Conservation (phyloP, 2,888 invertebrate species). For the Rhagophthalmus giganteus region DNA sequence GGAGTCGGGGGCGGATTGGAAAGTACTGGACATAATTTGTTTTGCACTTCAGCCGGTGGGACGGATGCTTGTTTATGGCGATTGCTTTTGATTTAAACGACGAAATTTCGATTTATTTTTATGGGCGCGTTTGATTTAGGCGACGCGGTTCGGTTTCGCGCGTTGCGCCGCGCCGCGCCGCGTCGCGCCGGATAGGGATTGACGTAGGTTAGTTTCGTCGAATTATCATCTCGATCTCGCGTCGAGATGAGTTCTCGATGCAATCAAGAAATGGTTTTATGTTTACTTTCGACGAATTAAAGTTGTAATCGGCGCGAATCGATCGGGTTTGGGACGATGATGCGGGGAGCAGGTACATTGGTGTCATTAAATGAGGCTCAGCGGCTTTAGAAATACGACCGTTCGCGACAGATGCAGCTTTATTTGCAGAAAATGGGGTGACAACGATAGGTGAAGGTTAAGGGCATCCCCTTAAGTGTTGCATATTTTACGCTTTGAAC, state of each 20-base stretch:
- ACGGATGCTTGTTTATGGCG: slow-evolving; percentile 17
- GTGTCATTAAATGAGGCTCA: too few species aligned
- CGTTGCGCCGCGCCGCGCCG: neutral
- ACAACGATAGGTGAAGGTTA: neutral
- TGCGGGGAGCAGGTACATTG: too few species aligned
- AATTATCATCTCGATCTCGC: neutral
- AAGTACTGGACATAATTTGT: slow-evolving; percentile 34
- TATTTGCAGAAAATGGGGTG: neutral
- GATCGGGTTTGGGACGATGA: too few species aligned
- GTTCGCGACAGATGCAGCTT: neutral
- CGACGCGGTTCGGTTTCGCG: neutral
- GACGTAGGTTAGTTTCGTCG: neutral
- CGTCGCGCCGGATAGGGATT: neutral
- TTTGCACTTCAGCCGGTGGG: slow-evolving; percentile 27
- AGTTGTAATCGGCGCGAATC: too few species aligned
- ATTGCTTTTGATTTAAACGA: too few species aligned
- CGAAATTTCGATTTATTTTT: slow-evolving; percentile 17
- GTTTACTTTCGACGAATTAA: too few species aligned
- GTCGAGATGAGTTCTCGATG: neutral
- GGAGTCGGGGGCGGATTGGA: slow-evolving; percentile 19
- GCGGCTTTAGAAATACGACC: too few species aligned
- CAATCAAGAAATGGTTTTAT: too few species aligned
- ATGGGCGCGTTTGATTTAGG: slow-evolving; percentile 8
- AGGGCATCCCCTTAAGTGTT: neutral
- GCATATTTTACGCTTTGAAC: too few species aligned